Percentiles rank a stretch among this genome's conserved stretches.
Evolutionary conservation across 1,140 invertebrate genomes (phyloP).

Genomic region (Drosophila pseudoobscura): DNA sequence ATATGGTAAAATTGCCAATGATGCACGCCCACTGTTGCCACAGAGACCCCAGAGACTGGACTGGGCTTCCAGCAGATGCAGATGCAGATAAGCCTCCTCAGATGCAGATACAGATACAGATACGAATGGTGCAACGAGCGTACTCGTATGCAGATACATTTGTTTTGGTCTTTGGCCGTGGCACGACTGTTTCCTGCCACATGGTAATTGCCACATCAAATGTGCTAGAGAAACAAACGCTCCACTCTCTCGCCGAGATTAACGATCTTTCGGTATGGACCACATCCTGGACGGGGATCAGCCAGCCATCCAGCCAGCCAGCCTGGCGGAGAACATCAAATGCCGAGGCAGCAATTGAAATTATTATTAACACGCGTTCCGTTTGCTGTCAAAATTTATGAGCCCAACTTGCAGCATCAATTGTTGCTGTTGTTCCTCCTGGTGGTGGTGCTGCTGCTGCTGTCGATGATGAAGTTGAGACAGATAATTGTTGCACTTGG

Average conservation of each 20-base stretch:
- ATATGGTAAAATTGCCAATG: constrained; percentile 80
- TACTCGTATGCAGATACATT: constrained; percentile 53
- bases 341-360: constrained; percentile 47
- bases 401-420: constrained; percentile 61
- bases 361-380: constrained; percentile 65
- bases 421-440: constrained; percentile 25
- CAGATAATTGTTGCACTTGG: constrained; percentile 39
- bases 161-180: constrained; percentile 40
- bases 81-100: constrained; percentile 16
- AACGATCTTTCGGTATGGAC: constrained; percentile 59
- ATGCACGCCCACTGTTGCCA: constrained; percentile 78
- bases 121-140: constrained; percentile 42
- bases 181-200: constrained; percentile 66
- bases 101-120: constrained; percentile 31
- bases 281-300: constrained; percentile 64
- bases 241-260: constrained; percentile 36
- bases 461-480: constrained; percentile 36
- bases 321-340: constrained; percentile 54
- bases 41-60: background rate
- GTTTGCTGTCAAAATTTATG: constrained; percentile 78
- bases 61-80: constrained; percentile 5
- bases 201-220: constrained; percentile 73
- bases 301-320: background rate
- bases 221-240: constrained; percentile 26
- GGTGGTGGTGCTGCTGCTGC: constrained; percentile 29